phyloP scores from a whole-genome alignment of 2,888 invertebrate species.

The Phytoseiulus persimilis region DNA sequence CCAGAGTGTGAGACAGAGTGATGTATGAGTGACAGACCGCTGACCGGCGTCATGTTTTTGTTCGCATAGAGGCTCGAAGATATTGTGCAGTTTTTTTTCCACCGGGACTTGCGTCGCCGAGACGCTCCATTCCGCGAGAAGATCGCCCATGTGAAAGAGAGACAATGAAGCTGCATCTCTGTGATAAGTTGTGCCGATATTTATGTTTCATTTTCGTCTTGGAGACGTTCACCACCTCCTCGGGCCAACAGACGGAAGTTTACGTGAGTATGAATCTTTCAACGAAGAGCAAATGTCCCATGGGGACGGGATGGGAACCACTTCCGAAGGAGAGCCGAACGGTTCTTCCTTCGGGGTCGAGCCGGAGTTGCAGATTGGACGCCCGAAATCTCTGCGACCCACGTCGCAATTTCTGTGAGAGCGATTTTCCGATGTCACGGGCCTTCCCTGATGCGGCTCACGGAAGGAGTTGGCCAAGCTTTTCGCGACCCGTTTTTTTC shows the following conservation, averaged over 20 bases:
- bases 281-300: neutral
- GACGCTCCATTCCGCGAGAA: neutral
- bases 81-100: neutral
- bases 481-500: neutral
- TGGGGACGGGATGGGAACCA: neutral
- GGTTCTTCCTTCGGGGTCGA: too few relatives aligned
- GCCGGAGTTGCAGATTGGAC: neutral
- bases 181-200: neutral
- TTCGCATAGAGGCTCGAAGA: neutral
- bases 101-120: neutral
- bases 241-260: constrained; percentile 16
- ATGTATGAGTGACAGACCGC: neutral
- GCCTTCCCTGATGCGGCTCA: neutral
- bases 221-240: neutral
- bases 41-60: neutral
- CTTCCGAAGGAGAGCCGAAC: neutral
- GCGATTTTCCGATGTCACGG: neutral
- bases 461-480: neutral
- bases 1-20: neutral
- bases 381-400: neutral
- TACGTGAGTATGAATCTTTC: constrained; percentile 5
- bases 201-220: neutral
- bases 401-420: neutral
- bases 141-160: neutral
- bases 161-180: neutral